These are phyloP conservation scores for Verasper variegatus DNA, from an alignment of 2,113 vertebrate genomes.

Conservation along the genomic window DNA sequence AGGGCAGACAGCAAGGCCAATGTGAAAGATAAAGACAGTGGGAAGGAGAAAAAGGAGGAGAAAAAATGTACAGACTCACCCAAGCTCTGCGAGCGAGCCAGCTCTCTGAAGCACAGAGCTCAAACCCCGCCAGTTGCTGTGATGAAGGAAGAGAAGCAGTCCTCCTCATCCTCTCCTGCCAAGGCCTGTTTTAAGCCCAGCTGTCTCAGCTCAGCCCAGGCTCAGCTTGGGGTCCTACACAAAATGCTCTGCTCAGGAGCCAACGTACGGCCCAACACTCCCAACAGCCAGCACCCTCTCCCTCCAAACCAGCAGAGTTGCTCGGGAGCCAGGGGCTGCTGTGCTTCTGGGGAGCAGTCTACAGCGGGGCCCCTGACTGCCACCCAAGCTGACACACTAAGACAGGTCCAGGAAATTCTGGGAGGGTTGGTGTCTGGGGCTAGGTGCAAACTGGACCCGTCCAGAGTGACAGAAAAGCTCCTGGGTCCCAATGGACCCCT, in stretches of 20 bases:
- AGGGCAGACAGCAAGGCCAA: constrained; percentile 64
- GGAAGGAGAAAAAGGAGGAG: constrained; percentile 64
- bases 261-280: constrained; percentile 67
- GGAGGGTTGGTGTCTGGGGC: constrained; percentile 85
- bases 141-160: constrained; percentile 71
- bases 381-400: constrained; percentile 78
- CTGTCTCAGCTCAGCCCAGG: constrained; percentile 79
- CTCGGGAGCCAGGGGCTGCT: constrained; percentile 68
- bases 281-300: constrained; percentile 70
- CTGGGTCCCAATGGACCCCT: constrained; percentile 75
- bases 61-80: constrained; percentile 66
- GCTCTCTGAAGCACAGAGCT: constrained; percentile 76
- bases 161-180: constrained; percentile 73
- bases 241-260: constrained; percentile 81
- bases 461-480: constrained; percentile 74
- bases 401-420: constrained; percentile 85
- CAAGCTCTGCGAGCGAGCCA: constrained; percentile 66
- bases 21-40: constrained; percentile 63
- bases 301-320: constrained; percentile 72
- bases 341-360: constrained; percentile 58
- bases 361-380: constrained; percentile 62
- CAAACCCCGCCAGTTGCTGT: constrained; percentile 71
- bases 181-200: constrained; percentile 79
- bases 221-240: constrained; percentile 76
- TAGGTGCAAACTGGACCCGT: constrained; percentile 78